These are phyloP conservation scores for Galago senegalensis DNA, from an alignment of 2,797 vertebrate genomes.

Conservation along the genomic window DNA sequence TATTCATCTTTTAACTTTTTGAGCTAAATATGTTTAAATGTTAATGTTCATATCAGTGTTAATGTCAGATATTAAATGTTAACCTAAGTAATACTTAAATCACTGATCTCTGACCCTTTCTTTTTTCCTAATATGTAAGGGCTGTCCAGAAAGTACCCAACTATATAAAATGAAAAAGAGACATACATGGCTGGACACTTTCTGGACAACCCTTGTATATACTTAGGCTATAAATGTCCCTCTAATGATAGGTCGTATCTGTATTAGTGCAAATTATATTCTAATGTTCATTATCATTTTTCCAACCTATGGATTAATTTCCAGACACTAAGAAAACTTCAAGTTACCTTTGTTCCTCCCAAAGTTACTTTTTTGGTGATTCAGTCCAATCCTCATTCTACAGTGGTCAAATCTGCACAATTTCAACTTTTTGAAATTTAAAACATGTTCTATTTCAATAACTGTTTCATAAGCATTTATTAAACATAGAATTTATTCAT, in stretches of 20 bases:
- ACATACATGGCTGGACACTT: too few relatives aligned
- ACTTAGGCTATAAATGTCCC: background rate
- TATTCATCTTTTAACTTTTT: conserved; percentile 14
- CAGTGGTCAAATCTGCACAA: background rate
- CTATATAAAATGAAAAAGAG: too few relatives aligned
- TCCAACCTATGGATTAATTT: conserved; percentile 26
- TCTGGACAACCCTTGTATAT: background rate
- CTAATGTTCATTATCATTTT: conserved; percentile 55
- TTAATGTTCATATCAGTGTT: background rate
- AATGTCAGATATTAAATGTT: background rate
- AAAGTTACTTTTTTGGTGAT: background rate
- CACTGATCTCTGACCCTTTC: background rate
- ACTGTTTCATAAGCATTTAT: background rate
- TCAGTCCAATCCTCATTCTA: conserved; percentile 4
- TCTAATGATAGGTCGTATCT: background rate
- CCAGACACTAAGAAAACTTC: background rate
- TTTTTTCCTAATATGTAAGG: background rate
- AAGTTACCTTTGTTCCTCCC: background rate
- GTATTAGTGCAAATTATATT: background rate
- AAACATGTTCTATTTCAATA: conserved; percentile 35
- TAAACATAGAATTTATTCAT: background rate
- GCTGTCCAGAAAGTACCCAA: too few relatives aligned
- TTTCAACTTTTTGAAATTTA: conserved; percentile 58
- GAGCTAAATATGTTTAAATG: background rate
- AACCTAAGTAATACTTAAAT: conserved; percentile 15